Base-by-base conservation (phyloP, 2,113 vertebrate species). In the Holacanthus passer region DNA sequence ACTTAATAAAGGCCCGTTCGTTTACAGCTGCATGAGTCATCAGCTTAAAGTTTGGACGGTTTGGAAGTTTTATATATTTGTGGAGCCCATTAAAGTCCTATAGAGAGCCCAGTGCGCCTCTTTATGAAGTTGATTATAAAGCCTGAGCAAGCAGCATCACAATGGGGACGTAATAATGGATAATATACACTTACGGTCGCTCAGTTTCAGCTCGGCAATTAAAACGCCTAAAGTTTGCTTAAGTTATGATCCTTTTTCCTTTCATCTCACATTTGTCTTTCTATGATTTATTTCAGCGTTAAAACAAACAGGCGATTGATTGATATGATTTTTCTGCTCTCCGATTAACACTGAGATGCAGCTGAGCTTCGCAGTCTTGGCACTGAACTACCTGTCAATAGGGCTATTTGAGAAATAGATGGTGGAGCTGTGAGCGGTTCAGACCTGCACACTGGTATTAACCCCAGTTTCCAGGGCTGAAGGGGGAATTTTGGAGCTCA, bases 51-150 rank as follows among this genome's bases (percentile, higher is more conserved):
- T 59, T 68, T 29, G 14, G 55, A 20, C 9, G 3, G 17, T 66
- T 79, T 66, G 53, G 29, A 58, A 52, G 65, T 77, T 55, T 56
- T 67, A 74, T 52, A 17, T 79, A 50, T 72, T 62, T 65, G 63
- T 81, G 32, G 19, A 56, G 39, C 27, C 64, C 75, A 85, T 66
- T 83, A 67, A 74, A 80, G 52, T 81, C 13, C 43, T 59, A 20
- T 43, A 32, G 65, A 45, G 47, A 22, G 47, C 50, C 52, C 60
- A 68, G 32, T 55, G 45, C 24, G 35, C 39, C 31, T 80, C 29
- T 53, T 55, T 72, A 74, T 67, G 47, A 77, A 64, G 80, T 50
- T 75, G 47, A 81, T 81, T 80, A 64, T 55, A 83, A 77, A n/a
- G 52, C 32, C 32, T 31, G 39, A 48, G 50, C 55, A 86, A 81